Percentiles rank a stretch among this genome's conserved stretches.
Conservation (phyloP, 2,797 vertebrate genomes). For the Acanthopagrus latus region DNA sequence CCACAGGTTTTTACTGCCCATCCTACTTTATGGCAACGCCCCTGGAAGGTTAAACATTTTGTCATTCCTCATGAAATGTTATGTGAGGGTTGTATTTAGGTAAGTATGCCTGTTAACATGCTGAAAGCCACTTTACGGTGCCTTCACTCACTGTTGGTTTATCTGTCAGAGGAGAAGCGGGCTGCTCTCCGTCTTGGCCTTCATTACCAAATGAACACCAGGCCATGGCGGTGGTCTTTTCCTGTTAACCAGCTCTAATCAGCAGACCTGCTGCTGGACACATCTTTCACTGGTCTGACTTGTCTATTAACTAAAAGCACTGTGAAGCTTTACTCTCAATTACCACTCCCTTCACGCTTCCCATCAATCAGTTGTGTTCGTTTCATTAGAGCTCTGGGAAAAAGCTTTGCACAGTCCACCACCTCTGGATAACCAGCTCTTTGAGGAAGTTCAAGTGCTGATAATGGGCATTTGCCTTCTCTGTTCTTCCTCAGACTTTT, state of each 20-base stretch:
- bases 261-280: constrained; percentile 77
- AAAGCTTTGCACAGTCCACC: constrained; percentile 37
- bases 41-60: constrained; percentile 70
- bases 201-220: constrained; percentile 78
- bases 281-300: constrained; percentile 86
- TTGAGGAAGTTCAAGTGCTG: constrained; percentile 39
- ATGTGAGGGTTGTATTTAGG: constrained; percentile 66
- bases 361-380: constrained; percentile 83
- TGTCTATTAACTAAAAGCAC: constrained; percentile 88
- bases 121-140: constrained; percentile 60
- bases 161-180: constrained; percentile 55
- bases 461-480: constrained; percentile 43
- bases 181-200: constrained; percentile 45
- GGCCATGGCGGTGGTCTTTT: constrained; percentile 48
- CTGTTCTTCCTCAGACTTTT: constrained; percentile 41
- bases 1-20: constrained; percentile 58
- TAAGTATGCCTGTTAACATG: constrained; percentile 69
- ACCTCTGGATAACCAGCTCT: constrained; percentile 53
- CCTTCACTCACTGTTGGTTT: constrained; percentile 65
- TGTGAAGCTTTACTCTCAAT: constrained; percentile 86
- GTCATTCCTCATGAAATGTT: constrained; percentile 71
- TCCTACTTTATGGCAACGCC: constrained; percentile 54
- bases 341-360: constrained; percentile 83
- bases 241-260: constrained; percentile 83
- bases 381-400: constrained; percentile 79